A percentile compares a stretch with the other conserved stretches of the same genome.
Conservation (phyloP, 2,797 vertebrate genomes). For the Rhinella marina region DNA sequence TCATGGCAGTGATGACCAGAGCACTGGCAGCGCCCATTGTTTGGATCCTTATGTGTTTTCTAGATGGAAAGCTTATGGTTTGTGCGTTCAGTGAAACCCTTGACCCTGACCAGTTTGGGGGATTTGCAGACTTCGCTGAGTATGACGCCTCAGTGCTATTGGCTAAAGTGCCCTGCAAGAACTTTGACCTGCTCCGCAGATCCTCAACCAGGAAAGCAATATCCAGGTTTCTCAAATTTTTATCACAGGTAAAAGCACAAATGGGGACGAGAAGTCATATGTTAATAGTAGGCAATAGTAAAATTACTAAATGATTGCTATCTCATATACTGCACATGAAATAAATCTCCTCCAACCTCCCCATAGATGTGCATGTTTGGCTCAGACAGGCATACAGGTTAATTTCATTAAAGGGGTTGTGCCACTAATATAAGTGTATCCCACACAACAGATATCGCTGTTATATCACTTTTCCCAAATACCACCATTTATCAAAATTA, state of each 20-base stretch:
- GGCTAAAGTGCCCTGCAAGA: constrained; percentile 49
- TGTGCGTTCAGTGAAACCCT: constrained; percentile 50
- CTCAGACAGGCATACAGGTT: too few species aligned
- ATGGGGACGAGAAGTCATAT: too few species aligned
- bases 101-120: constrained; percentile 50
- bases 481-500: too few species aligned
- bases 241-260: constrained; percentile 52
- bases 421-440: too few species aligned
- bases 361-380: too few species aligned
- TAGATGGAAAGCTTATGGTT: constrained; percentile 39
- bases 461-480: too few species aligned
- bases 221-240: constrained; percentile 48
- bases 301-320: neutral
- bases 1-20: constrained; percentile 39
- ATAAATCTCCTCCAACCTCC: too few species aligned
- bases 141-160: constrained; percentile 12
- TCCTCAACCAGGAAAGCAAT: constrained; percentile 51
- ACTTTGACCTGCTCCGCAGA: constrained; percentile 5
- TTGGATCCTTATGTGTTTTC: constrained; percentile 43
- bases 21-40: constrained; percentile 19
- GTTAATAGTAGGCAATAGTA: neutral
- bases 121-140: constrained; percentile 7
- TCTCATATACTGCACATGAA: too few species aligned
- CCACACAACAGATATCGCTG: too few species aligned
- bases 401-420: too few species aligned